A percentile compares a stretch with the other conserved stretches of the same genome.
These are phyloP conservation scores for Turritopsis dohrnii DNA, from an alignment of 30 jellyfish, hydroid and myxozoan genomes.

Conservation along the genomic window DNA sequence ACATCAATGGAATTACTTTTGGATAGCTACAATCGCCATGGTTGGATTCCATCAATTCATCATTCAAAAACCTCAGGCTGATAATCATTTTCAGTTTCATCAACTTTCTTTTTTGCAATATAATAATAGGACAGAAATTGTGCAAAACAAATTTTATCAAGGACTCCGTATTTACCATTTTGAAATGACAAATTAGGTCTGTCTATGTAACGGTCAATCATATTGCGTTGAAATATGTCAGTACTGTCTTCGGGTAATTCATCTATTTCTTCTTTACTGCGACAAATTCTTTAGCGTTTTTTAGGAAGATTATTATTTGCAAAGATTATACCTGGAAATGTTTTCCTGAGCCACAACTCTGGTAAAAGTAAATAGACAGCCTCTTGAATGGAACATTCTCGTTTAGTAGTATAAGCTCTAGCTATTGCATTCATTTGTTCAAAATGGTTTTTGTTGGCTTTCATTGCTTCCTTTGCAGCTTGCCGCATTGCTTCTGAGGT, in stretches of 20 bases:
- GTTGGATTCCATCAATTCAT: constrained; percentile 4
- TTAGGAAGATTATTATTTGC: not conserved
- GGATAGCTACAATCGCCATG: not conserved
- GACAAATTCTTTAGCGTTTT: not conserved
- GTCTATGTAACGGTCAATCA: constrained; percentile 10
- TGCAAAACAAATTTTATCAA: not conserved
- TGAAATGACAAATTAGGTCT: not conserved
- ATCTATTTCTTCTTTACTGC: not conserved
- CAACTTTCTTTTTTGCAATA: not conserved
- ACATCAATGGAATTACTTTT: not conserved
- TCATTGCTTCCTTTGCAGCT: not conserved
- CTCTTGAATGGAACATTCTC: not conserved
- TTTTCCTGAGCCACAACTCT: constrained; percentile 4
- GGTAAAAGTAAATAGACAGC: constrained; percentile 10
- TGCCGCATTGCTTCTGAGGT: constrained; percentile 4
- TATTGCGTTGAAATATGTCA: constrained; percentile 12
- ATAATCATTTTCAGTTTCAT: constrained; percentile 7
- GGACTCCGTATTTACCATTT: constrained; percentile 3
- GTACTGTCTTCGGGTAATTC: not conserved
- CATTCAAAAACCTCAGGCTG: constrained; percentile 6
- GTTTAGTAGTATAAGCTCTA: not conserved
- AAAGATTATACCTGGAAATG: constrained; percentile 5
- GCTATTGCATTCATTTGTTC: not conserved
- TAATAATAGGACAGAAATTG: constrained; percentile 9
- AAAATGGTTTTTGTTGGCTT: not conserved